Evolutionary conservation across 2,888 invertebrate species (phyloP), one percentile per base, ranked within the genome.

Genomic region (Acleris literana): DNA sequence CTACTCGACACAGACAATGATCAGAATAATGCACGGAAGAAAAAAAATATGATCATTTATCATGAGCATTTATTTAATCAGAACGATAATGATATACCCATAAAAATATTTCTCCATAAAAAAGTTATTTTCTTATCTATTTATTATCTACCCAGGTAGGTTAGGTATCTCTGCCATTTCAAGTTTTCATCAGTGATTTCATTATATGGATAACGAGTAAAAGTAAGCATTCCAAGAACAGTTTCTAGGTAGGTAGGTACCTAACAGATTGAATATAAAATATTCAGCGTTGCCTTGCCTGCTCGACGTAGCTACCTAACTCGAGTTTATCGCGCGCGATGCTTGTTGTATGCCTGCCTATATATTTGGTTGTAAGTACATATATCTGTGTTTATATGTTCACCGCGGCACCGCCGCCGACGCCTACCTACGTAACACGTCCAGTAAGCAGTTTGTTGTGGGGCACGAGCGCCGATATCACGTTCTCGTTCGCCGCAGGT

Each of bases 381-480:
- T 69, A 65, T 73, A 73, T 83, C 77, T 84, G 77, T 85, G 82
- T 85, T 83, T 86, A 85, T 83, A 84, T 86, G 84, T 86, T 86
- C 81, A 83, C 84, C 82, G 85, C 85, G 81, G 84, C 84, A 84
- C 82, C 86, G 84, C 82, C 86, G 84, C 85, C 88, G 88, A 62
- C 66, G 66, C 61, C 62, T 66, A 57, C 89, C 89, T 89, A 90
- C 90, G 86, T 90, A 91, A 90, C 88, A 87, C 87, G 88, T 90
- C 88, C 90, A 90, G 88, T 90, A 90, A 90, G 90, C 91, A 90
- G 90, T 91, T 91, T 92, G 90, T 91, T 91, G 89, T 92, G 88
- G 85, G 87, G 89, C 91, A 91, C 89, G 90, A 88, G 89, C 88
- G 87, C 87, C 86, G 88, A 87, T 90, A 90, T 89, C 88, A 88